Percentiles rank a stretch among this genome's conserved stretches.
Evolutionary conservation across 2,797 vertebrate genomes (phyloP).

Genomic region (Phaenicophaeus curvirostris): DNA sequence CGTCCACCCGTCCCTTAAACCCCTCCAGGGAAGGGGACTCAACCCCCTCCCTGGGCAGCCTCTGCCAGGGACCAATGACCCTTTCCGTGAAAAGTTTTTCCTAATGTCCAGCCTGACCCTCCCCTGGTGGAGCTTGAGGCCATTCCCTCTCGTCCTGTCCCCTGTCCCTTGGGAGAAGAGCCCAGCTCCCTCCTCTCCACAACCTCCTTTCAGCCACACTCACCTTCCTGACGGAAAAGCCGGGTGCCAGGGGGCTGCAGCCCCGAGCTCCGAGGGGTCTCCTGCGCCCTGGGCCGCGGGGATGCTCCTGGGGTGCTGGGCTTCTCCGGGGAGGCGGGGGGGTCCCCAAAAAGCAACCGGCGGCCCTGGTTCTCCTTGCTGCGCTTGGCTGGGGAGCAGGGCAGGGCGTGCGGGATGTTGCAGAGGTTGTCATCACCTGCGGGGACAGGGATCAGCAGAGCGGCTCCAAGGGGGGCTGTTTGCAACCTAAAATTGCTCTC

Average conservation of each 20-base stretch:
- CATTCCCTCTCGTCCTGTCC: too few species aligned
- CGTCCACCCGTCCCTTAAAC: too few species aligned
- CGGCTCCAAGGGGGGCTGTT: not conserved
- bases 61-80: too few species aligned
- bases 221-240: slow-evolving; percentile 85
- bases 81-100: too few species aligned
- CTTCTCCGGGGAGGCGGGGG: slow-evolving; percentile 53
- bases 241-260: slow-evolving; percentile 13
- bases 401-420: slow-evolving; percentile 77
- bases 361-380: slow-evolving; percentile 78
- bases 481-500: too few species aligned
- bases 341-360: slow-evolving; percentile 78
- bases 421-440: slow-evolving; percentile 91
- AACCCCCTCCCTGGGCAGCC: too few species aligned
- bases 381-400: slow-evolving; percentile 88
- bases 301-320: not conserved
- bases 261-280: slow-evolving; percentile 55
- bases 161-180: too few species aligned
- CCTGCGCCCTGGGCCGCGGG: slow-evolving; percentile 5
- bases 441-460: not conserved
- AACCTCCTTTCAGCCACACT: not conserved
- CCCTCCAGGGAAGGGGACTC: too few species aligned
- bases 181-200: too few species aligned
- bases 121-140: too few species aligned
- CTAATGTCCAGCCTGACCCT: too few species aligned